Conservation (phyloP, 2,113 vertebrate genomes). For the Gnathonemus longibarbis region DNA sequence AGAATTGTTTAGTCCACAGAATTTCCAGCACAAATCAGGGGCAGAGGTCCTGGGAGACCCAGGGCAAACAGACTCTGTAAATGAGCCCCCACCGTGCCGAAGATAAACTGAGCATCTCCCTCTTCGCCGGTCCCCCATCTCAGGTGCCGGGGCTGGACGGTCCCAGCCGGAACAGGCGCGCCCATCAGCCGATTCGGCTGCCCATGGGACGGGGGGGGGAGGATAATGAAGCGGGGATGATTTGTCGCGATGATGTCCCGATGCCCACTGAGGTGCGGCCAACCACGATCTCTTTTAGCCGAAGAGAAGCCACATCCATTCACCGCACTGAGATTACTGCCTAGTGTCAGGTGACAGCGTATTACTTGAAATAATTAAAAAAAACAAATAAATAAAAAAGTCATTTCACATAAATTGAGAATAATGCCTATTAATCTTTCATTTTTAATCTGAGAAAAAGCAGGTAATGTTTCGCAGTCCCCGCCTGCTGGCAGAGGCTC, state of each 20-base stretch:
- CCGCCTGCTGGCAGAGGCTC: neutral
- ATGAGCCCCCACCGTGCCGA: conserved; percentile 55
- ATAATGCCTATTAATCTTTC: neutral
- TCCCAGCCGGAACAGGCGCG: conserved; percentile 15
- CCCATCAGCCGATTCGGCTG: conserved; percentile 3
- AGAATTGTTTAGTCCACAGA: conserved; percentile 58
- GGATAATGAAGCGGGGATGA: conserved; percentile 52
- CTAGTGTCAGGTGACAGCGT: too few species aligned
- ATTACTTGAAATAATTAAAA: neutral
- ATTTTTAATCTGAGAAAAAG: neutral
- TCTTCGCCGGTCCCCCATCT: conserved; percentile 59
- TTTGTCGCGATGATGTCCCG: conserved; percentile 31
- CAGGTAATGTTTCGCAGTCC: neutral
- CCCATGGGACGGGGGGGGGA: conserved; percentile 5
- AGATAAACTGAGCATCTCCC: conserved; percentile 60
- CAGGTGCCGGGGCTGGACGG: conserved; percentile 35
- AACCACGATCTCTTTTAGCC: neutral
- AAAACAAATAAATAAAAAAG: neutral
- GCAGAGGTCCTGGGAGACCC: conserved; percentile 42
- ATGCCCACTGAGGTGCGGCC: conserved; percentile 22
- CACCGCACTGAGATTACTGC: neutral
- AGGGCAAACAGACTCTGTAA: conserved; percentile 50
- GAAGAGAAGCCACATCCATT: neutral
- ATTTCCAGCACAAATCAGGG: conserved; percentile 30
- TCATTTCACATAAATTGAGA: neutral